Percentiles rank a stretch among this genome's conserved stretches.
phyloP scores from a whole-genome alignment of 2,113 vertebrate species.

The Electrona antarctica region DNA sequence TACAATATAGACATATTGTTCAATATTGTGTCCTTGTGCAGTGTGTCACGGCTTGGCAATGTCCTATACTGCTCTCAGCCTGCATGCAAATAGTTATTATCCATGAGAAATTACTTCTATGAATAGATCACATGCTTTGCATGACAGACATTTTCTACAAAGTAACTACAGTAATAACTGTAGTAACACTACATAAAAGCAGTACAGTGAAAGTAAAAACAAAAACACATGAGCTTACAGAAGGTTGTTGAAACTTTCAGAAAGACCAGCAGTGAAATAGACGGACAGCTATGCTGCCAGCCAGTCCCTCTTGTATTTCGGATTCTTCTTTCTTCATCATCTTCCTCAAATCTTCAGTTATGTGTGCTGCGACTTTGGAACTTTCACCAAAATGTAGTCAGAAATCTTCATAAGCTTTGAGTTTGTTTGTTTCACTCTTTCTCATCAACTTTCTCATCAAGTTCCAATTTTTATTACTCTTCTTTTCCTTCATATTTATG shows the following conservation, averaged over 20 bases:
- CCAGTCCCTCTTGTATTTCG: too few species aligned
- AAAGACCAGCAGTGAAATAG: background rate
- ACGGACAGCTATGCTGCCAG: background rate
- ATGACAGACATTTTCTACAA: background rate
- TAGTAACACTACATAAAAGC: background rate
- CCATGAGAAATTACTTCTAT: constrained; percentile 11
- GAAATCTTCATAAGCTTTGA: too few species aligned
- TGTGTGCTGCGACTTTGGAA: too few species aligned
- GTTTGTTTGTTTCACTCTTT: too few species aligned
- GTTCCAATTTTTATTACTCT: too few species aligned
- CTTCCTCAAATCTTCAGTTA: too few species aligned
- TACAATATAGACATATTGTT: constrained; percentile 26
- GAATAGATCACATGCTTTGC: constrained; percentile 12
- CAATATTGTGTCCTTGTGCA: background rate
- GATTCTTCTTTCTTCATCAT: too few species aligned
- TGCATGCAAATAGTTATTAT: too few species aligned
- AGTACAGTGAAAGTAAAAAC: background rate
- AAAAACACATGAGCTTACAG: too few species aligned
- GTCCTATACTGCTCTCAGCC: constrained; percentile 9
- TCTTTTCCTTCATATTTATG: too few species aligned
- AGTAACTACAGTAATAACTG: constrained; percentile 1
- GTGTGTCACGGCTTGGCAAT: background rate
- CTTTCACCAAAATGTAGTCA: too few species aligned
- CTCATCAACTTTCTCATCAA: too few species aligned
- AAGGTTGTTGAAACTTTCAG: background rate